phyloP scores from a whole-genome alignment of 1,140 invertebrate species.

The Bombus confusus region DNA sequence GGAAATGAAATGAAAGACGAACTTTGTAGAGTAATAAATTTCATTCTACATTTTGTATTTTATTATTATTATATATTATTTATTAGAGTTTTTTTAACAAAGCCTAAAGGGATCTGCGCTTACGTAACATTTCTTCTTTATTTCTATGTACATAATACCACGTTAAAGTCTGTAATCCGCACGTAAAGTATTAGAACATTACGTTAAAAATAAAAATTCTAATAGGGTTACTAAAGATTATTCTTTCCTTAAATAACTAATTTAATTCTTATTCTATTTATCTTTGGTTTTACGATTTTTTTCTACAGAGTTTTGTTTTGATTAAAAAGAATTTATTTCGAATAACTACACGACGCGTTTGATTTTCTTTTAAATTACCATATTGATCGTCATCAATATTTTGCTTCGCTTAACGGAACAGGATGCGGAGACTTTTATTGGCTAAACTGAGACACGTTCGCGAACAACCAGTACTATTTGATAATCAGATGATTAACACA shows the following conservation, averaged over 20 bases:
- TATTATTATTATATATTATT: too few species aligned
- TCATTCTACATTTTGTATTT: too few species aligned
- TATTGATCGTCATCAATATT: neutral
- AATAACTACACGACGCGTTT: too few species aligned
- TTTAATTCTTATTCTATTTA: neutral
- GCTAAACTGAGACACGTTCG: fast-evolving
- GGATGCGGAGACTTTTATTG: neutral
- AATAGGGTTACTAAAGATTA: neutral
- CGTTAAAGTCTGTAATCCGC: too few species aligned
- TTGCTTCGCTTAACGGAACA: neutral
- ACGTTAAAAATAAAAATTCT: fast-evolving
- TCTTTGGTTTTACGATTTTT: neutral
- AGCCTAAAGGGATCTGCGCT: too few species aligned
- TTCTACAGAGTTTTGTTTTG: neutral
- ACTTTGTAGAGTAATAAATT: too few species aligned
- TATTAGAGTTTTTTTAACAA: too few species aligned
- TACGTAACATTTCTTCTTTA: too few species aligned
- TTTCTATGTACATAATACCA: too few species aligned
- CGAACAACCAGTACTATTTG: neutral
- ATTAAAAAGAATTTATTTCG: too few species aligned
- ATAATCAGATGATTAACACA: neutral
- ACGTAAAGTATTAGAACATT: too few species aligned
- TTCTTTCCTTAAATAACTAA: neutral
- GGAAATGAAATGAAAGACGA: too few species aligned
- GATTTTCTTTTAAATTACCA: neutral